Conservation (phyloP, 2,888 invertebrate species). For the Dryococelus australis region DNA sequence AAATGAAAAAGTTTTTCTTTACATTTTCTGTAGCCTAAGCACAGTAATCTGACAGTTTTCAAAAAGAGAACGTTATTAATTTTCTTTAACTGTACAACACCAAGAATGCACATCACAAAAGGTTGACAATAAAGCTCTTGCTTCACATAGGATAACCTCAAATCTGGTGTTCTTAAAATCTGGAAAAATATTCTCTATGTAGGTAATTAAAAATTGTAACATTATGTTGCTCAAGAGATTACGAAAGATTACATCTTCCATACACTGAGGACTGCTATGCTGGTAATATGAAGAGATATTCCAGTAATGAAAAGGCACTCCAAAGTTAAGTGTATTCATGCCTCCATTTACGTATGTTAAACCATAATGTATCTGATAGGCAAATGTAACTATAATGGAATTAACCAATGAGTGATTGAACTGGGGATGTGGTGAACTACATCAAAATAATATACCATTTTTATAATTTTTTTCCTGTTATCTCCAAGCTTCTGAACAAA, state of each 20-base stretch:
- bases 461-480: background rate
- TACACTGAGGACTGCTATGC: background rate
- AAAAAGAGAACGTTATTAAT: no score
- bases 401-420: background rate
- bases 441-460: background rate
- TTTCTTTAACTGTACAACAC: background rate
- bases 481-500: no score
- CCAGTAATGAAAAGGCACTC: conserved; percentile 8
- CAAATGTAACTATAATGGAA: background rate
- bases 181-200: background rate
- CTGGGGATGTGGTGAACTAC: background rate
- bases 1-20: background rate
- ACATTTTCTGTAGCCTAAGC: background rate
- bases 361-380: background rate
- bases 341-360: background rate
- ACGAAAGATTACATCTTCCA: background rate
- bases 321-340: background rate
- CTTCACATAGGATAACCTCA: background rate
- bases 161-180: background rate
- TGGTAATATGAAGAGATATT: background rate
- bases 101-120: background rate
- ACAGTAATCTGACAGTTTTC: background rate
- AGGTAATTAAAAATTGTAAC: background rate
- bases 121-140: background rate
- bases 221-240: background rate